A percentile compares a stretch with the other conserved stretches of the same genome.
These are phyloP conservation scores for Sus scrofa DNA, from an alignment of 2,113 vertebrate species.

Conservation along the genomic window DNA sequence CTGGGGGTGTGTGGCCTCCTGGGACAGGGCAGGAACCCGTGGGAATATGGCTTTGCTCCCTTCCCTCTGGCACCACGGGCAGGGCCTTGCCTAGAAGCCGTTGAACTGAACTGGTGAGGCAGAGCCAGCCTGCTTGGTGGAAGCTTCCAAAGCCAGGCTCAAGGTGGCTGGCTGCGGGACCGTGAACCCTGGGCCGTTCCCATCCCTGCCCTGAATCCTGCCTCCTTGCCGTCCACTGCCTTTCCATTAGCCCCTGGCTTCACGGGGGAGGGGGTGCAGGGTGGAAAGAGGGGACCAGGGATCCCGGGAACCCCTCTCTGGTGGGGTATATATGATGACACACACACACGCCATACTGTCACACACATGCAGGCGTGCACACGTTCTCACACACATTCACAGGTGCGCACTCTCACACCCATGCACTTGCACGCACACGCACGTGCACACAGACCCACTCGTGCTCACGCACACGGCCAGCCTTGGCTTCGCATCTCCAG, in stretches of 20 bases:
- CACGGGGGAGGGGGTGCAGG: too few relatives aligned
- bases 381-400: not conserved
- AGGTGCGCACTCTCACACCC: not conserved
- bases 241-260: not conserved
- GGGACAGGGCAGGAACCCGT: not conserved
- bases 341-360: not conserved
- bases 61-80: not conserved
- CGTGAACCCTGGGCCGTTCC: not conserved
- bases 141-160: not conserved
- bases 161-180: not conserved
- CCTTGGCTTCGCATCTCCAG: not conserved
- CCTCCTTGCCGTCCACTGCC: not conserved
- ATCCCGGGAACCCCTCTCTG: not conserved
- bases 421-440: not conserved
- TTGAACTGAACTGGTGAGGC: accelerated
- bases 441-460: not conserved
- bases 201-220: not conserved
- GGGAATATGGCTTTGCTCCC: not conserved
- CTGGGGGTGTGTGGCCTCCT: not conserved
- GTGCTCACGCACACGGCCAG: not conserved
- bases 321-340: not conserved
- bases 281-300: not conserved
- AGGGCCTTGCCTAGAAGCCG: not conserved
- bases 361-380: not conserved
- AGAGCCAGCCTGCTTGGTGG: not conserved